Conservation (phyloP, 2,888 invertebrate species). For the Escarpia spicata region DNA sequence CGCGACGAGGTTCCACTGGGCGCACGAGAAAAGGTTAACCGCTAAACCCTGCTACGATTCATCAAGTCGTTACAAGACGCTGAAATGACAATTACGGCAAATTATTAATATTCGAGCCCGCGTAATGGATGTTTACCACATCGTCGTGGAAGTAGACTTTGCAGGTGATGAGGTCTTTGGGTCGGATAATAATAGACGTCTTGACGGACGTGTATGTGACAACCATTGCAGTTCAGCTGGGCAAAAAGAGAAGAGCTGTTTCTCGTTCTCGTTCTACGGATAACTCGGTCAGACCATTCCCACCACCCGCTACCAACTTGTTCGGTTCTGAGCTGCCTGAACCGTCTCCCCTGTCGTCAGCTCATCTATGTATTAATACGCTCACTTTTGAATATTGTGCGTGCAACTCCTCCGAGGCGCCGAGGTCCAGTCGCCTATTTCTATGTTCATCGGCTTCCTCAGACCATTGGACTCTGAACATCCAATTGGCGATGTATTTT, state of each 20-base stretch:
- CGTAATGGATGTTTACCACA: background rate
- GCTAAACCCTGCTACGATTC: background rate
- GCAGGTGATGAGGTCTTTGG: background rate
- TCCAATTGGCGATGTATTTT: too few relatives aligned
- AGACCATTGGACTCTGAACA: too few relatives aligned
- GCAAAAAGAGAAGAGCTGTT: background rate
- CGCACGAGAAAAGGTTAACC: background rate
- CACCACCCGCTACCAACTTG: too few relatives aligned
- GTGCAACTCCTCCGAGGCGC: too few relatives aligned
- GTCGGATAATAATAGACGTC: background rate
- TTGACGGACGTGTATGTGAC: constrained; percentile 2
- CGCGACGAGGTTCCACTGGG: background rate
- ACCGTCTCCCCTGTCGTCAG: too few relatives aligned
- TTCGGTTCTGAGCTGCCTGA: too few relatives aligned
- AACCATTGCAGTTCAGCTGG: background rate
- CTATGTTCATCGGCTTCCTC: too few relatives aligned
- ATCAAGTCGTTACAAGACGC: background rate
- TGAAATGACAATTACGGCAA: background rate
- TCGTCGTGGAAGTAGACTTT: background rate
- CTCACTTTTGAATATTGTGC: too few relatives aligned
- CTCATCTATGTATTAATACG: too few relatives aligned
- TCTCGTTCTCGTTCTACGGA: too few relatives aligned
- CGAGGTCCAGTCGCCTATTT: too few relatives aligned
- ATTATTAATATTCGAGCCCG: background rate
- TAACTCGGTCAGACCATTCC: too few relatives aligned